A percentile compares a stretch with the other conserved stretches of the same genome.
Evolutionary conservation across 2,113 vertebrate genomes (phyloP).

Genomic region (Podarcis raffonei): DNA sequence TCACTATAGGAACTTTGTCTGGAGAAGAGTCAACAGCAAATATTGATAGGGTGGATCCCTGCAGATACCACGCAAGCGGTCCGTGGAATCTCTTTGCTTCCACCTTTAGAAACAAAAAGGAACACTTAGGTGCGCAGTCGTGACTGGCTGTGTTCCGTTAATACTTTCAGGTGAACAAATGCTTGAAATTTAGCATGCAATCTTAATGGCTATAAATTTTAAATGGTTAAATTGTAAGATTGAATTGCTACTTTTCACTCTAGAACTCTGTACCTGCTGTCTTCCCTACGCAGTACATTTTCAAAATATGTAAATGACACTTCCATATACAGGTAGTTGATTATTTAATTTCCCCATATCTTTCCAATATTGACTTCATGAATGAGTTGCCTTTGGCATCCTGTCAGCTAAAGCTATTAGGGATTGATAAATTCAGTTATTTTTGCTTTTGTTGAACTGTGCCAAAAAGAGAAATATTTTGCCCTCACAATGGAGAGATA

Average conservation of each 20-base stretch:
- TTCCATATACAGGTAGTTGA: neutral
- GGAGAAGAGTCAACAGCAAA: neutral
- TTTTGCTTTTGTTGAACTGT: neutral
- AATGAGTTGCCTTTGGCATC: neutral
- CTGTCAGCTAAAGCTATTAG: neutral
- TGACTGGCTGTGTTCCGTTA: neutral
- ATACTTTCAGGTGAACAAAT: neutral
- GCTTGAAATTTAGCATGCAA: no score
- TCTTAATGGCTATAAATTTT: neutral
- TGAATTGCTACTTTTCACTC: neutral
- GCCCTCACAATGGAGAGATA: neutral
- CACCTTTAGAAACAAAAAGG: neutral
- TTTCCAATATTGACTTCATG: neutral
- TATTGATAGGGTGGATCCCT: neutral
- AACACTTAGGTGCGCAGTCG: neutral
- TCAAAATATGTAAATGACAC: neutral
- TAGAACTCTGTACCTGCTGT: neutral
- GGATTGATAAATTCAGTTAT: neutral
- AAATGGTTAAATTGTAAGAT: neutral
- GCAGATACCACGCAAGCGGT: neutral
- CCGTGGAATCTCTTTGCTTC: neutral
- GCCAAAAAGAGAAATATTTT: slow-evolving; percentile 6
- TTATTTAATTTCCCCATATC: neutral
- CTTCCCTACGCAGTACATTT: neutral
- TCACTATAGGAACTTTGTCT: neutral